These are phyloP conservation scores for Trinectes maculatus DNA, from an alignment of 2,113 vertebrate genomes.

Conservation along the genomic window DNA sequence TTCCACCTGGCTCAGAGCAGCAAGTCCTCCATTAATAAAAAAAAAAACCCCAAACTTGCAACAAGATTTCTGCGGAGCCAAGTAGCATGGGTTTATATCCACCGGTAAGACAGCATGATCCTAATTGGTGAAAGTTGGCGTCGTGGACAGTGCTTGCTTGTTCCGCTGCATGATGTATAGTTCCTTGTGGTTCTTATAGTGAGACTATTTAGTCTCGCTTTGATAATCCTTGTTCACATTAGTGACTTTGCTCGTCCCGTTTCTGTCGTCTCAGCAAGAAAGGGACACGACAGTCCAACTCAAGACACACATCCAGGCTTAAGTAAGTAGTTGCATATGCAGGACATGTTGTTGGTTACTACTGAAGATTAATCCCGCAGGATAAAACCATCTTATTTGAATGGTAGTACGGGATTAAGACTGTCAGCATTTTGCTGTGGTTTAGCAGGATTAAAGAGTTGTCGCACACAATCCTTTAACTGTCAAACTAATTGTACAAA, in stretches of 20 bases:
- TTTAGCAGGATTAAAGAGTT: constrained; percentile 64
- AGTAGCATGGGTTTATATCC: constrained; percentile 54
- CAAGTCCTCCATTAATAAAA: constrained; percentile 76
- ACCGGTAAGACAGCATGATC: constrained; percentile 49
- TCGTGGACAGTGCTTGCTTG: constrained; percentile 28
- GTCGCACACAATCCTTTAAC: constrained; percentile 60
- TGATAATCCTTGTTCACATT: constrained; percentile 38
- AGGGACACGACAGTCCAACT: constrained; percentile 17
- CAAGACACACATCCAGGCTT: constrained; percentile 36
- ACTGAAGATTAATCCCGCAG: constrained; percentile 51
- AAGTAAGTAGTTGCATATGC: constrained; percentile 20
- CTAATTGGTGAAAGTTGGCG: constrained; percentile 72
- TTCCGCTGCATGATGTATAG: constrained; percentile 42
- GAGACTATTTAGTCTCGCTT: constrained; percentile 8
- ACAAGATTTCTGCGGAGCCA: constrained; percentile 59
- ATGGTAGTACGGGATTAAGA: constrained; percentile 70
- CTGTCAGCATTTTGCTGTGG: constrained; percentile 35
- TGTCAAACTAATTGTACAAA: constrained; percentile 58
- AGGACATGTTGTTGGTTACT: constrained; percentile 29
- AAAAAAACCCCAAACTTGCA: constrained; percentile 34
- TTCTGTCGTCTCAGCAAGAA: constrained; percentile 39
- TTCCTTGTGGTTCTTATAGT: constrained; percentile 24
- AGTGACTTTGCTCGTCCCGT: constrained; percentile 14
- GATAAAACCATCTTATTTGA: constrained; percentile 58
- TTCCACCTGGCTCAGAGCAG: constrained; percentile 79